Conservation (phyloP, 2,797 vertebrate species). For the Poecilia wingei region DNA sequence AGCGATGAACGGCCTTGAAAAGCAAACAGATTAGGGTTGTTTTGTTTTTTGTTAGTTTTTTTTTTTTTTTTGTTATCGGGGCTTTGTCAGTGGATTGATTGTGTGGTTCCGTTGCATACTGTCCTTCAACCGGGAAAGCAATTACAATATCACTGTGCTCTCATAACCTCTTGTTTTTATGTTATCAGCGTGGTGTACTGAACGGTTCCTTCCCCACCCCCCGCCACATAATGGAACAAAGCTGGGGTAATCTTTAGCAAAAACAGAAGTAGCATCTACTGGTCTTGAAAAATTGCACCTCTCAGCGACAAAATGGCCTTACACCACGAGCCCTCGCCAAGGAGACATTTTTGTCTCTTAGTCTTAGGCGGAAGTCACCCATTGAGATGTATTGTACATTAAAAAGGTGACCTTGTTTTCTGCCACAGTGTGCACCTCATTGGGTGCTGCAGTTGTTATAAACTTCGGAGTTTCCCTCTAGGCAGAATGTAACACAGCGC, state of each 20-base stretch:
- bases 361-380: slow-evolving; percentile 10
- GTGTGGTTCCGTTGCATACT: slow-evolving; percentile 29
- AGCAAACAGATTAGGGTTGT: slow-evolving; percentile 28
- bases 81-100: slow-evolving; percentile 33
- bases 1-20: slow-evolving; percentile 37
- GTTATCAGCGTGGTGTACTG: slow-evolving; percentile 7
- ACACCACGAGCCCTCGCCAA: not conserved
- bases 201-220: not conserved
- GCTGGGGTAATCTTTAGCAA: slow-evolving; percentile 19
- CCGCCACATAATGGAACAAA: not conserved
- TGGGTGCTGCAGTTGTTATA: slow-evolving; percentile 1
- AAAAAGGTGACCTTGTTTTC: slow-evolving; percentile 40
- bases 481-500: not conserved
- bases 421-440: slow-evolving; percentile 13
- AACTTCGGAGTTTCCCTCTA: not conserved
- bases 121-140: slow-evolving; percentile 48
- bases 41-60: too few relatives aligned
- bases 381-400: slow-evolving; percentile 10
- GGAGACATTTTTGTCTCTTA: not conserved
- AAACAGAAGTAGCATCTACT: slow-evolving; percentile 19
- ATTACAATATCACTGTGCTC: slow-evolving; percentile 35
- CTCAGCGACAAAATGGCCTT: slow-evolving; percentile 20
- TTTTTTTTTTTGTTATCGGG: slow-evolving; percentile 23
- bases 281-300: slow-evolving; percentile 30
- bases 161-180: slow-evolving; percentile 24